Conservation (phyloP, 2,113 vertebrate species). For the Spea bombifrons region DNA sequence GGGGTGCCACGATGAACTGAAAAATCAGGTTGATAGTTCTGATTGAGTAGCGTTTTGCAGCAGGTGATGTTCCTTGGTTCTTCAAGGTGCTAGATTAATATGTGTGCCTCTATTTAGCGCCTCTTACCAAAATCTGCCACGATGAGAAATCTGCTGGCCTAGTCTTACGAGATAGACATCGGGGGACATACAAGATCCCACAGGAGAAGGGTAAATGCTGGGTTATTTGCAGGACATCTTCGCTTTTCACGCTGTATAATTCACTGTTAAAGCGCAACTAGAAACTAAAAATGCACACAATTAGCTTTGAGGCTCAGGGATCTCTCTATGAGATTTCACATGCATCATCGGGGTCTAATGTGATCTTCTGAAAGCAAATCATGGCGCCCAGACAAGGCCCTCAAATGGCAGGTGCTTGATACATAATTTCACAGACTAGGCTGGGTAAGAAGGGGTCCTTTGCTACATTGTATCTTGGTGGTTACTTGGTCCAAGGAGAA, state of each 20-base stretch:
- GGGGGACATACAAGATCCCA: neutral
- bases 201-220: neutral
- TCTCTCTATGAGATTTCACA: neutral
- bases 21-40: too few relatives aligned
- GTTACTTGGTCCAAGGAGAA: too few relatives aligned
- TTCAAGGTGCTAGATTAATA: too few relatives aligned
- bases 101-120: too few relatives aligned
- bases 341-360: neutral
- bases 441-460: too few relatives aligned
- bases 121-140: too few relatives aligned
- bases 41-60: too few relatives aligned
- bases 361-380: neutral
- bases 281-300: neutral
- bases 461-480: too few relatives aligned
- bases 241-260: neutral
- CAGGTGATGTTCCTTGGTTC: too few relatives aligned
- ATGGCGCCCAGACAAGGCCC: neutral
- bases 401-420: too few relatives aligned
- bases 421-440: too few relatives aligned
- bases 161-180: neutral
- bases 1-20: too few relatives aligned
- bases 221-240: neutral
- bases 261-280: neutral
- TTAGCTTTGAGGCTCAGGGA: neutral
- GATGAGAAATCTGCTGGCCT: neutral